Evolutionary conservation across 1,140 invertebrate species (phyloP).

Genomic region (Drosophila pruinosa): DNA sequence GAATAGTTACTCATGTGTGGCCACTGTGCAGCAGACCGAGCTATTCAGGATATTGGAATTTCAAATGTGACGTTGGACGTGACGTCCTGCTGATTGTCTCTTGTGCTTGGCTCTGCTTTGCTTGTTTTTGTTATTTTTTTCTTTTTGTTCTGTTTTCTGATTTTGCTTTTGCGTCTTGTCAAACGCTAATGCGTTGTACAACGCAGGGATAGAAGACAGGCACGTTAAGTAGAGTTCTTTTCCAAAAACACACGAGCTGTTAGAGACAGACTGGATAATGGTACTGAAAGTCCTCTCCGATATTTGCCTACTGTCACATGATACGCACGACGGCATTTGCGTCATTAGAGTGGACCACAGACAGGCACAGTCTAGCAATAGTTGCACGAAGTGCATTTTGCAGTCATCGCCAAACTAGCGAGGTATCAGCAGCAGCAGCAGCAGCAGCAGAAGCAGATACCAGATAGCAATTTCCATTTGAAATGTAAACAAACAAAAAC

Average conservation of each 20-base stretch:
- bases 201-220: background rate
- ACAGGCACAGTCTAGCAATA: too few relatives aligned
- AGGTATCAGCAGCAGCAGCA: too few relatives aligned
- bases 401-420: too few relatives aligned
- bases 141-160: background rate
- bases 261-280: background rate
- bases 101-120: constrained; percentile 8
- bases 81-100: constrained; percentile 35
- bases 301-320: constrained; percentile 56
- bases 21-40: constrained; percentile 34
- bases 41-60: constrained; percentile 50
- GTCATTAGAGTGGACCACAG: constrained; percentile 31
- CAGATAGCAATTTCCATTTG: constrained; percentile 65
- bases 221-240: constrained; percentile 49
- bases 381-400: constrained; percentile 64
- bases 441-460: too few relatives aligned
- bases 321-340: constrained; percentile 47
- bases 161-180: constrained; percentile 16
- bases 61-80: constrained; percentile 51
- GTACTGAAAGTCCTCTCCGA: constrained; percentile 27
- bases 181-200: constrained; percentile 46
- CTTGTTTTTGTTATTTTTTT: constrained; percentile 3
- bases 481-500: constrained; percentile 68
- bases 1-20: constrained; percentile 1
- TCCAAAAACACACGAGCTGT: constrained; percentile 16